phyloP scores from a whole-genome alignment of 2,113 vertebrate genomes.

The Hymenochirus boettgeri region DNA sequence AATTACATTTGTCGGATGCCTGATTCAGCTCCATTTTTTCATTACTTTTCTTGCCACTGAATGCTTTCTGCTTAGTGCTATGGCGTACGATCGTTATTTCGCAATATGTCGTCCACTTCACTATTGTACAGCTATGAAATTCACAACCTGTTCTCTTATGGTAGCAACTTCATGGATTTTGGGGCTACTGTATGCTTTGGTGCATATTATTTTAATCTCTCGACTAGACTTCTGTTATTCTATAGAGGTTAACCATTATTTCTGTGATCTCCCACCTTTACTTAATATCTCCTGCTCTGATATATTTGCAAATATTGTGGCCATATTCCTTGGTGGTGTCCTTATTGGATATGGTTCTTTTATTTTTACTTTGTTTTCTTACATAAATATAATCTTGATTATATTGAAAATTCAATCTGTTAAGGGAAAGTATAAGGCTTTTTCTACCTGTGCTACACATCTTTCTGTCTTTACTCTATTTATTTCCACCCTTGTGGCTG shows the following conservation, averaged over 20 bases:
- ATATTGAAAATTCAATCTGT: background rate
- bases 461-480: conserved; percentile 1
- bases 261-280: conserved; percentile 11
- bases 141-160: background rate
- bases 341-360: background rate
- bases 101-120: conserved; percentile 6
- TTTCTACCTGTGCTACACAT: conserved; percentile 11
- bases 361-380: background rate
- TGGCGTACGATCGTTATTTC: conserved; percentile 13
- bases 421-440: background rate
- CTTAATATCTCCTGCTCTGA: conserved; percentile 1
- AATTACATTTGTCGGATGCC: background rate
- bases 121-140: background rate
- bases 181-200: background rate
- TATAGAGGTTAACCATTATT: background rate
- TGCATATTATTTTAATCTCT: background rate
- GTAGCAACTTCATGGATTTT: background rate
- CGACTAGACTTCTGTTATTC: conserved; percentile 3
- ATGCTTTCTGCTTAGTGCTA: conserved; percentile 1
- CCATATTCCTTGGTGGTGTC: background rate
- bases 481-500: conserved; percentile 5
- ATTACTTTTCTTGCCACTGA: conserved; percentile 5
- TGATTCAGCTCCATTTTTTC: background rate
- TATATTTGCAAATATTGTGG: background rate
- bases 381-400: background rate